Evolutionary conservation across 1,140 invertebrate genomes (phyloP).

Genomic region (Dryas iulia): DNA sequence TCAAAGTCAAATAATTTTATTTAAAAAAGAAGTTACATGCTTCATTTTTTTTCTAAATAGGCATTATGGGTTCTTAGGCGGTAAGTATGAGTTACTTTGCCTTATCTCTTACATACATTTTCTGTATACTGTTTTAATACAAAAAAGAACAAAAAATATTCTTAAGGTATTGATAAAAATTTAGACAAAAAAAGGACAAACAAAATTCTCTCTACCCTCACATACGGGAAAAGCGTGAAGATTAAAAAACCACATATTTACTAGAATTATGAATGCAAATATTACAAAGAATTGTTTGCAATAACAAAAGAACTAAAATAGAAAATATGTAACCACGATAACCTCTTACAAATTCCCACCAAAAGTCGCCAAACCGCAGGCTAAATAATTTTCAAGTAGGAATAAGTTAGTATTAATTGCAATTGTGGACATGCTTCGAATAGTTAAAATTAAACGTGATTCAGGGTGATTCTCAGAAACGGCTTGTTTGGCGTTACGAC

Average conservation of each 20-base stretch:
- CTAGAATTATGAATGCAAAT: background rate
- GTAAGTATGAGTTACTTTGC: no score
- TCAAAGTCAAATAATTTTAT: no score
- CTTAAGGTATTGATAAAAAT: no score
- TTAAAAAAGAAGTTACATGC: no score
- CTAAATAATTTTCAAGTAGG: conserved; percentile 9
- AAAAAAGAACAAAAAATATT: no score
- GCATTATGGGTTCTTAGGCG: no score
- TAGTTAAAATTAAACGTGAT: conserved; percentile 10
- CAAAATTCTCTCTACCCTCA: no score
- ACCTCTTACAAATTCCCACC: background rate
- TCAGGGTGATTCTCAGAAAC: conserved; percentile 11
- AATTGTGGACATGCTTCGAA: background rate
- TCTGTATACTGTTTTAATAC: no score
- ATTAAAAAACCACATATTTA: background rate
- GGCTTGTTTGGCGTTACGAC: background rate
- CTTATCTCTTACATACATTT: no score
- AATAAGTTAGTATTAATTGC: conserved; percentile 15
- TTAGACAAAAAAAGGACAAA: no score
- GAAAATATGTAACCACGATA: background rate
- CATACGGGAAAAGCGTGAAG: no score
- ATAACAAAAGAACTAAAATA: background rate
- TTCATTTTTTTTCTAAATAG: no score
- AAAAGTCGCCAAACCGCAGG: background rate
- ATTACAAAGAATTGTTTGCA: background rate